phyloP scores from a whole-genome alignment of 2,113 vertebrate genomes.

The Scartelaos histophorus region DNA sequence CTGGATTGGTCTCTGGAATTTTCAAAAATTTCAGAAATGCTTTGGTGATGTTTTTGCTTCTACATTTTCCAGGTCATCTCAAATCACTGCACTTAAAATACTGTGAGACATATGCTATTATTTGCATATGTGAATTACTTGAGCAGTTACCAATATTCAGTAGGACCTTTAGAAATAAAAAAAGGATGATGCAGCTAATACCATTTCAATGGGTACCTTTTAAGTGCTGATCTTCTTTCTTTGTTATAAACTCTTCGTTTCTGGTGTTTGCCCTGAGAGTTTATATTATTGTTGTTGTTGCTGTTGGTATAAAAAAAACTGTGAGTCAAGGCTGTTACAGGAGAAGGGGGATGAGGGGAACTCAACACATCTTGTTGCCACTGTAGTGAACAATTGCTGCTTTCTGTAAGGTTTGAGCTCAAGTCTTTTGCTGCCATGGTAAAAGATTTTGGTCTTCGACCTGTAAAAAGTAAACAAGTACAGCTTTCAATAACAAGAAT shows the following conservation, averaged over 20 bases:
- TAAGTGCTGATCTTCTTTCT: conserved; percentile 76
- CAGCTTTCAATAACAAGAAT: neutral
- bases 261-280: conserved; percentile 42
- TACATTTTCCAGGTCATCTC: too few species aligned
- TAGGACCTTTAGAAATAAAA: neutral
- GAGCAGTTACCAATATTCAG: neutral
- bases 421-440: conserved; percentile 31
- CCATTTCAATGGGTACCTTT: conserved; percentile 75
- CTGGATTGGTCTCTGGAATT: too few species aligned
- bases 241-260: conserved; percentile 76
- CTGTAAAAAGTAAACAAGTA: conserved; percentile 18
- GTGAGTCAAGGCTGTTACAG: conserved; percentile 46
- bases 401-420: conserved; percentile 67
- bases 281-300: conserved; percentile 60
- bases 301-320: conserved; percentile 54
- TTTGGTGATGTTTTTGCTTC: too few species aligned
- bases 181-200: neutral
- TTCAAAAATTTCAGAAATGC: too few species aligned
- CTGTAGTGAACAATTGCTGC: conserved; percentile 63
- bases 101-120: too few species aligned
- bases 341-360: conserved; percentile 18
- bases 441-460: conserved; percentile 71
- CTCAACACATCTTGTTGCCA: conserved; percentile 34
- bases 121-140: neutral
- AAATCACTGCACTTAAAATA: too few species aligned